Evolutionary conservation across 35 echinoderm and acorn worm species (phyloP).

Genomic region (Apostichopus japonicus): DNA sequence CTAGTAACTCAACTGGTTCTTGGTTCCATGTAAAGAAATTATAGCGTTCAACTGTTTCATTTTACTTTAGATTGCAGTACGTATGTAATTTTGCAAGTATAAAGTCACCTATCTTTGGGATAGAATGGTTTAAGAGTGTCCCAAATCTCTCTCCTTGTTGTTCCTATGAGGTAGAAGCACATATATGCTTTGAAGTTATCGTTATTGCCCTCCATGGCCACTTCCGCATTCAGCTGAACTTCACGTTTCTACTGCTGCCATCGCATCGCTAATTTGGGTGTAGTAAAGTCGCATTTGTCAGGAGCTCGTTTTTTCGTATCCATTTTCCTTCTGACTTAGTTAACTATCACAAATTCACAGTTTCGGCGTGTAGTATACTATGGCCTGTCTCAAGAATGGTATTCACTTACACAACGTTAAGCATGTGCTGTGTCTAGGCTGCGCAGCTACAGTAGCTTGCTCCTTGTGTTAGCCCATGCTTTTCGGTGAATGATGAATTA

Average conservation of each 20-base stretch:
- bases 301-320: not conserved
- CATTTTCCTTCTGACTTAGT: not conserved
- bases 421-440: too few relatives aligned
- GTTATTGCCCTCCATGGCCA: constrained; percentile 1
- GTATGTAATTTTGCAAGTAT: not conserved
- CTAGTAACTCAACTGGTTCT: not conserved
- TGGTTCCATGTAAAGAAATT: constrained; percentile 48
- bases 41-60: constrained; percentile 40
- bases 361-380: too few relatives aligned
- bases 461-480: too few relatives aligned
- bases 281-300: not conserved
- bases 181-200: not conserved
- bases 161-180: constrained; percentile 16
- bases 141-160: not conserved
- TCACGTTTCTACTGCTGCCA: not conserved
- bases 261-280: not conserved
- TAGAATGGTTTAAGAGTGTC: not conserved
- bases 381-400: too few relatives aligned
- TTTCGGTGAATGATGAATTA: too few relatives aligned
- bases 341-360: too few relatives aligned
- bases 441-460: too few relatives aligned
- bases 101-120: not conserved
- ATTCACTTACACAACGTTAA: too few relatives aligned
- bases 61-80: constrained; percentile 26
- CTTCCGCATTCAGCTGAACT: not conserved